Evolutionary conservation across 1,140 invertebrate species (phyloP), one percentile per base, ranked within the genome.

Genomic region (Glossosoma conforme): DNA sequence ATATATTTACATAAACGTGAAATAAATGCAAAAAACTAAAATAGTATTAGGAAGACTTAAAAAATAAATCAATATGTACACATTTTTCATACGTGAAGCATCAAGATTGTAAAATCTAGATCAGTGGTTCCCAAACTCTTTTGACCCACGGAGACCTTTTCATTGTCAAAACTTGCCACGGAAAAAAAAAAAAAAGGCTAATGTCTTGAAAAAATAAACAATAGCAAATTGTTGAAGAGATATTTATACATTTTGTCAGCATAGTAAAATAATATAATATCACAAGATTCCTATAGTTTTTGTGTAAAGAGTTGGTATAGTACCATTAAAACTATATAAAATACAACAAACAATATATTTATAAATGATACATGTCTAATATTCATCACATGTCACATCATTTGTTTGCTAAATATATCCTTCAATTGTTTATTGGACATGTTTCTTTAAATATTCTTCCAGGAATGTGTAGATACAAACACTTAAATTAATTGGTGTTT

Each of bases 401-500:
- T 6, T 40, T 41, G n/a, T 32, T 28, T 33, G 25, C 19, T 18
- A 21, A 37, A 45, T 32, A 20, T 21, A 20, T 47, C 19, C 37
- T 38, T 37, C 20, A 47, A 13, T 32, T 21, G 35, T 47, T 47
- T 37, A 48, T 48, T 25, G 22, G 24, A 25, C 17, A 25, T 48
- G 45, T 48, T 36, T 48, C 14, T 35, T 21, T 38, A 40, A 25
- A 51, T 43, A 28, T 28, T n/a, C 10, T 24, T 44, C 21, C 40
- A 52, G 20, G 44, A 22, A 53, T 52, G 45, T 53, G 47, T 52
- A 44, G 15, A 40, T 52, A 58, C 30, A 58, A 50, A 37, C 19
- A 49, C 21, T 17, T n/a, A 40, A 51, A 52, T 44, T 58, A 51
- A 53, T 32, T 58, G 50, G 38, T 58, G 51, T 58, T 32, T 52